Evolutionary conservation across 1,140 invertebrate species (phyloP), one percentile per base, ranked within the genome.

Genomic region (Bacillus rossius): DNA sequence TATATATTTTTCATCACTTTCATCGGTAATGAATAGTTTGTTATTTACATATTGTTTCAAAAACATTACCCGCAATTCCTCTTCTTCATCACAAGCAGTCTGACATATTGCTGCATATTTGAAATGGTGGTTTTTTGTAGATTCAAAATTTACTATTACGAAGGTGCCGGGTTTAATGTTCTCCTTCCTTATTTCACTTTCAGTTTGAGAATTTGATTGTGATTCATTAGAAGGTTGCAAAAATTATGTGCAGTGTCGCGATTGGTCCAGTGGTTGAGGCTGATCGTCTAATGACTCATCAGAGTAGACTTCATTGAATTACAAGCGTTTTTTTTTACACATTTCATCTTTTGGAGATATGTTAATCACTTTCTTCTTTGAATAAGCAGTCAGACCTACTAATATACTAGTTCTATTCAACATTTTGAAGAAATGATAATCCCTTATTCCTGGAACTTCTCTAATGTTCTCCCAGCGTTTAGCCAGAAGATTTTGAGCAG

Each of bases 1-100:
- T 20, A 45, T 45, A n/a, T 45, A 45, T 45, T 45, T 45, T 45
- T 45, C 43, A 45, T 45, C 43, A 19, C 43, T 45, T 45, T 45
- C 43, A 25, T 45, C 23, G 17, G 23, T 45, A 19, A 20, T 45
- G 4, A 45, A 45, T 19, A 45, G 43, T 45, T 45, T 45, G 43
- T 25, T n/a, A 45, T 45, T 45, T 25, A 5, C 43, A 45, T 45
- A 45, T 20, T 20, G 43, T 45, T 45, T 45, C 23, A 45, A 45
- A 45, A 45, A 45, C 43, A 45, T 45, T 45, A 45, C 43, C 17
- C 43, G 43, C 17, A 45, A 20, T 20, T 45, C 43, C 17, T 13
- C 43, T 20, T 45, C 43, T 45, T 34, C 29, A 34, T 45, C 43
- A 25, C 43, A 45, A 5, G 17, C 8, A 13, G 43, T 45, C 23